Evolutionary conservation across 2,888 invertebrate species (phyloP).

Genomic region (Caenorhabditis sp.): DNA sequence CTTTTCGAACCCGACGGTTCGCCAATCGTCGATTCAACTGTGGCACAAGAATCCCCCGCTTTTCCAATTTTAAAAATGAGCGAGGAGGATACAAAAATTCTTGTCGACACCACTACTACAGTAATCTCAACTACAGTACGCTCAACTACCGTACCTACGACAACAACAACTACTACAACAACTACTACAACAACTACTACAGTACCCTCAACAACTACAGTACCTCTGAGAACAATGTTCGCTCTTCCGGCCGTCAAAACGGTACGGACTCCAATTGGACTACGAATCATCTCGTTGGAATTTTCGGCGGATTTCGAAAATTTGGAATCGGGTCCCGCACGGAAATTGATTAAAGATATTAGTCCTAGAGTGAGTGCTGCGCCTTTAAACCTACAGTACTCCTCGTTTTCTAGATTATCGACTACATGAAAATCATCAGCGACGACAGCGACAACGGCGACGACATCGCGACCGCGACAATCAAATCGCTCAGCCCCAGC

Average conservation of each 20-base stretch:
- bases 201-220: conserved; percentile 15
- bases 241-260: conserved; percentile 23
- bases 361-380: conserved; percentile 20
- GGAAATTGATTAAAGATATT: conserved; percentile 22
- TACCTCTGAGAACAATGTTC: conserved; percentile 11
- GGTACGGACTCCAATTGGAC: conserved; percentile 20
- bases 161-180: background rate
- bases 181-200: conserved; percentile 1
- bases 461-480: conserved; percentile 19
- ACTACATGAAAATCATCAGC: conserved; percentile 8
- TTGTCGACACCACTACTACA: background rate
- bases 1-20: conserved; percentile 40
- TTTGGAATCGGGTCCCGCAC: conserved; percentile 30
- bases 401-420: conserved; percentile 11
- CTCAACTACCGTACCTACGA: background rate
- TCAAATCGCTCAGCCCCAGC: conserved; percentile 21
- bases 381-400: background rate
- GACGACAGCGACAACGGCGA: conserved; percentile 17
- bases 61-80: conserved; percentile 38
- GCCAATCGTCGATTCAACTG: conserved; percentile 20
- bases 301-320: conserved; percentile 28
- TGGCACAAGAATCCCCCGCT: conserved; percentile 21
- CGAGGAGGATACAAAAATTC: conserved; percentile 31
- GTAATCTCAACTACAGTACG: background rate
- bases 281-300: conserved; percentile 31